Percentiles rank a stretch among this genome's conserved stretches.
These are phyloP conservation scores for Podotricha telesiphe DNA, from an alignment of 2,888 invertebrate species.

Conservation along the genomic window DNA sequence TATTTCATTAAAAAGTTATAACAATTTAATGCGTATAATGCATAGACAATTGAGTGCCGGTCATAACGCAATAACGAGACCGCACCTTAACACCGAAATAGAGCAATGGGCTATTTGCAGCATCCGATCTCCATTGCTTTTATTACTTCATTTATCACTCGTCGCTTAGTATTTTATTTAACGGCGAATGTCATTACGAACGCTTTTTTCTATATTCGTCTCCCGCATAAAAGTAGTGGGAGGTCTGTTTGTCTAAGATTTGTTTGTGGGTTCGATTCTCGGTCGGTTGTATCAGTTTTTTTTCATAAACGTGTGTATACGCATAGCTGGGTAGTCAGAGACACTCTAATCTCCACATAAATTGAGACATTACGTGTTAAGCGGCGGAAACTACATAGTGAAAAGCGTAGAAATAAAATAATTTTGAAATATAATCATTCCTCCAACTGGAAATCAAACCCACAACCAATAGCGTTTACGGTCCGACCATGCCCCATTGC, in stretches of 20 bases:
- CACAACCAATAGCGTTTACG: too few relatives aligned
- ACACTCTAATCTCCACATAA: too few relatives aligned
- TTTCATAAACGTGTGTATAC: too few relatives aligned
- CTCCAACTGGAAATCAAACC: too few relatives aligned
- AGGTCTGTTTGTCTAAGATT: background rate
- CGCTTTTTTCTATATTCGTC: background rate
- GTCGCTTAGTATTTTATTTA: slow-evolving; percentile 24
- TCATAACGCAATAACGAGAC: slow-evolving; percentile 34
- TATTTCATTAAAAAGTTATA: background rate
- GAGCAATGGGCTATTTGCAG: slow-evolving; percentile 47
- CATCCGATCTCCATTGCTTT: slow-evolving; percentile 43
- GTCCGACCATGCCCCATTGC: too few relatives aligned
- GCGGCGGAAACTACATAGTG: too few relatives aligned
- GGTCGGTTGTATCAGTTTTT: too few relatives aligned
- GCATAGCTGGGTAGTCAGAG: too few relatives aligned
- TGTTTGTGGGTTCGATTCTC: background rate
- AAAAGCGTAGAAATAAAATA: too few relatives aligned
- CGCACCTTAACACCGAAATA: slow-evolving; percentile 48
- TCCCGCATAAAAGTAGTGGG: background rate
- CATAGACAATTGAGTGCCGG: slow-evolving; percentile 16
- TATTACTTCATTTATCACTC: slow-evolving; percentile 43
- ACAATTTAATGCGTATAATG: slow-evolving; percentile 27
- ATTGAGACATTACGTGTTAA: too few relatives aligned
- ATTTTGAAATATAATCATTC: too few relatives aligned
- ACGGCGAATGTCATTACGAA: slow-evolving; percentile 8